Conservation (phyloP, 2,888 invertebrate genomes). For the Brachyopa scutellaris region DNA sequence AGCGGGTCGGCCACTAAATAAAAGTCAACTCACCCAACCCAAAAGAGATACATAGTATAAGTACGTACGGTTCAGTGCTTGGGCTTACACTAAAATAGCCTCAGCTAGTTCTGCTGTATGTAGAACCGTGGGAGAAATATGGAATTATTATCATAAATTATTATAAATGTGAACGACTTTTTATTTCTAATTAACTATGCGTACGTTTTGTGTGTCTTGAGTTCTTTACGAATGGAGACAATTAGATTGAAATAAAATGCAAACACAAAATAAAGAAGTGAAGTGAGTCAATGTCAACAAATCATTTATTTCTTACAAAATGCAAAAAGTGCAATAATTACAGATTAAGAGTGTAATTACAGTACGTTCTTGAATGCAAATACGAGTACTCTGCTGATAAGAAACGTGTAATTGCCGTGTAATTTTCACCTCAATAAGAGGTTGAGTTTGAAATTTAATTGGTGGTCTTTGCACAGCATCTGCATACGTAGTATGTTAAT, state of each 20-base stretch:
- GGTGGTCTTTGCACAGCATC: not conserved
- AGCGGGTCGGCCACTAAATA: conserved; percentile 2
- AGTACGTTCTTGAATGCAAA: conserved; percentile 36
- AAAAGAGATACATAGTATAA: conserved; percentile 4
- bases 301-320: too few relatives aligned
- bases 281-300: conserved; percentile 65
- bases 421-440: conserved; percentile 32
- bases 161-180: conserved; percentile 28
- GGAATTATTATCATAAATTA: conserved; percentile 65
- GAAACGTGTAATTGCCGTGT: conserved; percentile 22
- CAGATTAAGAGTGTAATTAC: conserved; percentile 25
- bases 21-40: conserved; percentile 36
- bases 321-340: conserved; percentile 30
- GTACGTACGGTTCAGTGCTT: conserved; percentile 1
- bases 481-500: too few relatives aligned
- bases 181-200: conserved; percentile 46
- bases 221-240: conserved; percentile 32
- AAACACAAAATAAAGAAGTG: not conserved
- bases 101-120: conserved; percentile 47
- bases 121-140: conserved; percentile 66
- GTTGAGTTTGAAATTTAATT: conserved; percentile 2
- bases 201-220: conserved; percentile 9
- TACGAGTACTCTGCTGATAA: conserved; percentile 30
- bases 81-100: conserved; percentile 26
- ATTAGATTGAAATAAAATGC: conserved; percentile 25